Evolutionary conservation across 2,113 vertebrate genomes (phyloP).

Genomic region (Cheilinus undulatus): DNA sequence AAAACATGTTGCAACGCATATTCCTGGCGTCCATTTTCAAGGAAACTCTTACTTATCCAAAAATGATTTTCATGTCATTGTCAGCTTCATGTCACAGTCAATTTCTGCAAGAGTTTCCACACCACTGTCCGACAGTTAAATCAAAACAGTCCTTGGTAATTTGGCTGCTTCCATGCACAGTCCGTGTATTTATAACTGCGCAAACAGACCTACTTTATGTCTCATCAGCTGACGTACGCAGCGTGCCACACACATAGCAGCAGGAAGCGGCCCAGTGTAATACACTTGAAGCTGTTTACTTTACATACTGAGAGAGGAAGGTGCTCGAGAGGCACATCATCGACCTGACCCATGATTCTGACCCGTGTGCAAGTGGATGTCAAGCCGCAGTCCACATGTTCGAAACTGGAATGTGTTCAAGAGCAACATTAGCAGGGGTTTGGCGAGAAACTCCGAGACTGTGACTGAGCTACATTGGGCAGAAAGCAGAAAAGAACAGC

Average conservation of each 20-base stretch:
- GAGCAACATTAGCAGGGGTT: slow-evolving; percentile 72
- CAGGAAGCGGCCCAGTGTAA: slow-evolving; percentile 76
- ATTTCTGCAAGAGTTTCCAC: slow-evolving; percentile 64
- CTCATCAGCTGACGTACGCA: slow-evolving; percentile 78
- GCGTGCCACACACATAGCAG: slow-evolving; percentile 77
- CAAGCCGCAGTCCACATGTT: slow-evolving; percentile 67
- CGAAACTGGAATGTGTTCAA: slow-evolving; percentile 72
- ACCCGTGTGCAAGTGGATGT: slow-evolving; percentile 75
- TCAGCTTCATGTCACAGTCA: slow-evolving; percentile 59
- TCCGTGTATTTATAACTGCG: slow-evolving; percentile 73
- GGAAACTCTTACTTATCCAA: slow-evolving; percentile 51
- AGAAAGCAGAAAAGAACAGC: slow-evolving; percentile 33
- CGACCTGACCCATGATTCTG: slow-evolving; percentile 71
- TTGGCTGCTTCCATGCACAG: slow-evolving; percentile 66
- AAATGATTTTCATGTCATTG: slow-evolving; percentile 69
- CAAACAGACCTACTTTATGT: slow-evolving; percentile 72
- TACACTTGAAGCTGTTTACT: slow-evolving; percentile 76
- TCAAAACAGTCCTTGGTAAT: slow-evolving; percentile 74
- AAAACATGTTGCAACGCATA: slow-evolving; percentile 52
- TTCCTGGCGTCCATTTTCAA: slow-evolving; percentile 37
- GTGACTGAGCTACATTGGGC: slow-evolving; percentile 56
- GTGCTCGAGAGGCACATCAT: slow-evolving; percentile 69
- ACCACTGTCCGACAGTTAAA: slow-evolving; percentile 62
- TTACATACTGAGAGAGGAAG: slow-evolving; percentile 68
- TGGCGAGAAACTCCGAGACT: slow-evolving; percentile 66